Conservation (phyloP, 1,140 invertebrate genomes). For the Cecropterus lyciades region DNA sequence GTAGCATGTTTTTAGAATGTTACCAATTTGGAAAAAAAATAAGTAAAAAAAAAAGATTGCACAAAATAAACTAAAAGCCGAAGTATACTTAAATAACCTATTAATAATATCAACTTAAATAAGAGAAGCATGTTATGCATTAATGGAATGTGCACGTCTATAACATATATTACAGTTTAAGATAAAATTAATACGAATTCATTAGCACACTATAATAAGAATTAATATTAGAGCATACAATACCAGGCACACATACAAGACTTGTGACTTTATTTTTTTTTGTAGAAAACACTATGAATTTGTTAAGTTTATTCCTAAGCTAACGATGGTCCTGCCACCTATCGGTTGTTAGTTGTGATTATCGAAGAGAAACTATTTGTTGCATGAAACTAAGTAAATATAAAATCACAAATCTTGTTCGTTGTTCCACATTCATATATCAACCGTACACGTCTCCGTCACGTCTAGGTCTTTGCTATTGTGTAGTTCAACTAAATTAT, state of each 20-base stretch:
- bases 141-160: slow-evolving; percentile 76
- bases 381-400: slow-evolving; percentile 36
- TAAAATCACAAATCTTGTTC: slow-evolving; percentile 65
- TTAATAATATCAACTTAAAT: slow-evolving; percentile 4
- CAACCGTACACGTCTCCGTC: slow-evolving; percentile 56
- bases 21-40: too few species aligned
- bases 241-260: slow-evolving; percentile 58
- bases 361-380: slow-evolving; percentile 27
- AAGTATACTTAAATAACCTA: slow-evolving; percentile 29
- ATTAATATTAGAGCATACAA: slow-evolving; percentile 72
- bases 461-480: slow-evolving; percentile 58
- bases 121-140: slow-evolving; percentile 74
- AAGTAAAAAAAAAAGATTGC: slow-evolving; percentile 7
- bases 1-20: too few species aligned
- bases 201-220: slow-evolving; percentile 81
- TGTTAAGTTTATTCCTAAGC: slow-evolving; percentile 27
- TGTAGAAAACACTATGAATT: slow-evolving; percentile 7
- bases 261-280: slow-evolving; percentile 63
- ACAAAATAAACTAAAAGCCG: slow-evolving; percentile 12
- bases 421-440: slow-evolving; percentile 48
- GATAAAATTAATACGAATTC: slow-evolving; percentile 79
- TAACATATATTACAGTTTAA: slow-evolving; percentile 79
- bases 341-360: slow-evolving; percentile 40
- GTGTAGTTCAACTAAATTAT: slow-evolving; percentile 53
- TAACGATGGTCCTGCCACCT: slow-evolving; percentile 69